phyloP scores from a whole-genome alignment of 1,140 invertebrate species.

The Hyles vespertilio region DNA sequence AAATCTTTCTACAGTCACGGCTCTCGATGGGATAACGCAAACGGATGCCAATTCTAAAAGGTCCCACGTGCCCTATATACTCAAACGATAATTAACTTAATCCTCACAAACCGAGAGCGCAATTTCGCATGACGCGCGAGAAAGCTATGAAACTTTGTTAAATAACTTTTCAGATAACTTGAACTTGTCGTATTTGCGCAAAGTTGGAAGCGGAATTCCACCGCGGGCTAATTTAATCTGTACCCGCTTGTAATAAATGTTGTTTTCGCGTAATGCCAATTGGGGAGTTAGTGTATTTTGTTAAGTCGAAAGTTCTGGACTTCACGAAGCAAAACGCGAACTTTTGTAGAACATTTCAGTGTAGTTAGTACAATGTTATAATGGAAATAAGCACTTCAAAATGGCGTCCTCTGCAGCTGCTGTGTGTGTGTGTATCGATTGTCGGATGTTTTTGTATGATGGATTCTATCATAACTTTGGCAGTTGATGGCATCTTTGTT shows the following conservation, averaged over 20 bases:
- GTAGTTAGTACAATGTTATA: slow-evolving; percentile 76
- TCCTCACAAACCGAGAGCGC: slow-evolving; percentile 51
- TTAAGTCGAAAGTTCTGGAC: slow-evolving; percentile 69
- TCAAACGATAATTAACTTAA: slow-evolving; percentile 65
- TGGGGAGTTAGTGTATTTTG: slow-evolving; percentile 62
- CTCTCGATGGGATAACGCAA: slow-evolving; percentile 73
- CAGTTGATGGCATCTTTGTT: slow-evolving; percentile 15
- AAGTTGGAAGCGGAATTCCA: slow-evolving; percentile 69
- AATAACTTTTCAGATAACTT: slow-evolving; percentile 76
- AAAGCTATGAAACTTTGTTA: slow-evolving; percentile 76
- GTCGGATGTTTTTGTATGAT: slow-evolving; percentile 31
- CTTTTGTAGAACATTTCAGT: slow-evolving; percentile 76
- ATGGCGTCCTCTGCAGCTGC: slow-evolving; percentile 70
- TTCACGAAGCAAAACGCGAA: slow-evolving; percentile 75
- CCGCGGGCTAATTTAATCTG: slow-evolving; percentile 70
- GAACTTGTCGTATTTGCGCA: slow-evolving; percentile 70
- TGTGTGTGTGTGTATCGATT: slow-evolving; percentile 50
- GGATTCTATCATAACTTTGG: slow-evolving; percentile 25
- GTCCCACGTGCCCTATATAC: slow-evolving; percentile 41
- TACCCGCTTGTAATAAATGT: slow-evolving; percentile 71
- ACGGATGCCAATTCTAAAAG: slow-evolving; percentile 41
- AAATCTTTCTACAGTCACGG: slow-evolving; percentile 75
- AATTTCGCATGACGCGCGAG: slow-evolving; percentile 58
- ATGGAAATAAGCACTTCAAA: slow-evolving; percentile 76
- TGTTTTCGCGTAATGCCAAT: slow-evolving; percentile 71